These are phyloP conservation scores for Omphaloscelis lunosa DNA, from an alignment of 2,888 invertebrate species.

Conservation along the genomic window DNA sequence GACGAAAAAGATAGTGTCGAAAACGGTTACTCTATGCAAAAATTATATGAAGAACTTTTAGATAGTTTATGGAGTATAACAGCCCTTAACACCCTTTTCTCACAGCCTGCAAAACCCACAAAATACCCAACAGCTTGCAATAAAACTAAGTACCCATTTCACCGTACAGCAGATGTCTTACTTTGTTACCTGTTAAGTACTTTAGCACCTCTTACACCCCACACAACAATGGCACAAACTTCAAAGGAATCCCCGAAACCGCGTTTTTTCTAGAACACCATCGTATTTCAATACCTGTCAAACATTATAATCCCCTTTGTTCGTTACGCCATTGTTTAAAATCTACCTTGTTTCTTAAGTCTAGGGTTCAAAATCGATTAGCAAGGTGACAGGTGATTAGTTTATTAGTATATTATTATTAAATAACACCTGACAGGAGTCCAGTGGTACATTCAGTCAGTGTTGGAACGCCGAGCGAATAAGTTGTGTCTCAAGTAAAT, in stretches of 20 bases:
- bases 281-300: constrained; percentile 19
- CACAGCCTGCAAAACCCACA: background rate
- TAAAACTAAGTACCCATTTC: constrained; percentile 38
- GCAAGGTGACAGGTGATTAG: constrained; percentile 37
- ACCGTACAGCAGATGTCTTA: constrained; percentile 21
- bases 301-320: constrained; percentile 50
- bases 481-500: constrained; percentile 52
- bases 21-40: background rate
- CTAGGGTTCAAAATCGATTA: constrained; percentile 39
- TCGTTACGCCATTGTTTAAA: constrained; percentile 14
- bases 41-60: background rate
- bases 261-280: constrained; percentile 39
- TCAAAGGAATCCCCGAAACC: constrained; percentile 23
- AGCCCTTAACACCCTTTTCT: background rate
- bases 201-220: constrained; percentile 19
- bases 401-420: constrained; percentile 55
- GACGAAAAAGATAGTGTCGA: background rate
- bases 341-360: accelerated
- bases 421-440: constrained; percentile 38
- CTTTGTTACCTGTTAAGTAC: constrained; percentile 27
- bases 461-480: constrained; percentile 55
- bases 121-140: constrained; percentile 26
- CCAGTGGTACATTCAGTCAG: constrained; percentile 61
- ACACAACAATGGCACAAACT: constrained; percentile 8
- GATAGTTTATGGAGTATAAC: background rate